A percentile compares a stretch with the other conserved stretches of the same genome.
phyloP scores from a whole-genome alignment of 2,797 vertebrate genomes.

The Euthynnus affinis region DNA sequence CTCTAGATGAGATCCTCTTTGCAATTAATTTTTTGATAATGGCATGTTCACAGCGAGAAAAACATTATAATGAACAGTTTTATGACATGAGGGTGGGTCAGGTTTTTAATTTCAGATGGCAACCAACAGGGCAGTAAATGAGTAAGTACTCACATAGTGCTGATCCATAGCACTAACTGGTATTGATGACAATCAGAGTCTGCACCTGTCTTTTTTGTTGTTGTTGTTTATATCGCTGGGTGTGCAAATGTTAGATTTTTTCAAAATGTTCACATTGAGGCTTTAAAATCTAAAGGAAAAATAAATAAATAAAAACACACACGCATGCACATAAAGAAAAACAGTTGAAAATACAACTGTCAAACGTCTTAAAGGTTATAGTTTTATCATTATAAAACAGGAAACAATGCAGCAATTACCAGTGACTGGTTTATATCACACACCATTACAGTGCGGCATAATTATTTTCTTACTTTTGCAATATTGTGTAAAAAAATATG shows the following conservation, averaged over 20 bases:
- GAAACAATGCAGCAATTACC: no score
- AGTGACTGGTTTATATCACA: no score
- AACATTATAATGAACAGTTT: conserved; percentile 50
- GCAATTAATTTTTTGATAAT: conserved; percentile 54
- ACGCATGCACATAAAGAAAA: no score
- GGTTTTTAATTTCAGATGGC: conserved; percentile 46
- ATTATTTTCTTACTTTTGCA: no score
- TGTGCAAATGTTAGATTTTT: not conserved
- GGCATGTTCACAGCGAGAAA: conserved; percentile 17
- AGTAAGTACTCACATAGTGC: conserved; percentile 11
- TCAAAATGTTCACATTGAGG: no score
- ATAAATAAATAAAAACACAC: no score
- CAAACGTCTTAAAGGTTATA: no score
- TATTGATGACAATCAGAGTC: not conserved
- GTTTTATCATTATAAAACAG: no score
- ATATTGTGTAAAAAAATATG: no score
- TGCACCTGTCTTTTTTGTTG: not conserved
- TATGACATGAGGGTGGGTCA: conserved; percentile 49
- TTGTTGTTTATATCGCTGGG: not conserved
- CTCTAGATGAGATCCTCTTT: conserved; percentile 36
- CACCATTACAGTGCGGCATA: no score
- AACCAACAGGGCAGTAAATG: conserved; percentile 45
- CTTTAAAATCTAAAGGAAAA: no score
- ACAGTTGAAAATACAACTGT: no score
- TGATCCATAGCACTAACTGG: conserved; percentile 9